phyloP scores from a whole-genome alignment of 2,113 vertebrate genomes.

The Pelecanoides urinatrix region DNA sequence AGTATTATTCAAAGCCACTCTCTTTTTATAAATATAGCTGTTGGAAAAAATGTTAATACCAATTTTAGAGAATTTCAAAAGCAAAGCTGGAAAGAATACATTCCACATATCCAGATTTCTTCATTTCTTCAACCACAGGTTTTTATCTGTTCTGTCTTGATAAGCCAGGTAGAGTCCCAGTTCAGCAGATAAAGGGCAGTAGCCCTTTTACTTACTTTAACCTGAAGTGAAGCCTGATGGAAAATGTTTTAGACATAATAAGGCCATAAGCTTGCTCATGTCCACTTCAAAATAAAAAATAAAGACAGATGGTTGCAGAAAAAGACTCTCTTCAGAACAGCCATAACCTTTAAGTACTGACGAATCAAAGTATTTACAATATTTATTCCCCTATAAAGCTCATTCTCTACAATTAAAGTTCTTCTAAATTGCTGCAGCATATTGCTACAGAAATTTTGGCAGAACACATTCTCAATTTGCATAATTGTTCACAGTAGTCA shows the following conservation, averaged over 20 bases:
- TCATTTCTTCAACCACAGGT: not conserved
- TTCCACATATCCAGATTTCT: not conserved
- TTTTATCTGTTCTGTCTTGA: not conserved
- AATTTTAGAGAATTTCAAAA: not conserved
- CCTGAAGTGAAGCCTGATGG: conserved; percentile 14
- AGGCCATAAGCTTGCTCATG: not conserved
- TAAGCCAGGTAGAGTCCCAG: not conserved
- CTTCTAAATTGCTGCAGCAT: not conserved
- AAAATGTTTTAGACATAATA: conserved; percentile 49
- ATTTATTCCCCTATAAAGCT: not conserved
- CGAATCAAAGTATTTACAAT: conserved; percentile 49
- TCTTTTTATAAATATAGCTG: not conserved
- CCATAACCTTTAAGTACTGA: not conserved
- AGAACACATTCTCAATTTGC: conserved; percentile 17
- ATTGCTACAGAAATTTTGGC: conserved; percentile 22
- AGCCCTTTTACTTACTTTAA: conserved; percentile 1
- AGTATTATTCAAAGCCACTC: not conserved
- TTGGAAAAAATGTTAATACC: not conserved
- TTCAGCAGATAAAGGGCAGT: not conserved
- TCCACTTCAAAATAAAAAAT: conserved; percentile 23
- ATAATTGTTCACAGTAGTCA: not conserved
- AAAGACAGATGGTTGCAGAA: conserved; percentile 24
- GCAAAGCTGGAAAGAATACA: not conserved
- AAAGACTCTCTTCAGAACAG: conserved; percentile 4
- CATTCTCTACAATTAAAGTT: conserved; percentile 5